A percentile compares a stretch with the other conserved stretches of the same genome.
phyloP scores from a whole-genome alignment of 2,797 vertebrate genomes.

The Periophthalmus magnuspinnatus region DNA sequence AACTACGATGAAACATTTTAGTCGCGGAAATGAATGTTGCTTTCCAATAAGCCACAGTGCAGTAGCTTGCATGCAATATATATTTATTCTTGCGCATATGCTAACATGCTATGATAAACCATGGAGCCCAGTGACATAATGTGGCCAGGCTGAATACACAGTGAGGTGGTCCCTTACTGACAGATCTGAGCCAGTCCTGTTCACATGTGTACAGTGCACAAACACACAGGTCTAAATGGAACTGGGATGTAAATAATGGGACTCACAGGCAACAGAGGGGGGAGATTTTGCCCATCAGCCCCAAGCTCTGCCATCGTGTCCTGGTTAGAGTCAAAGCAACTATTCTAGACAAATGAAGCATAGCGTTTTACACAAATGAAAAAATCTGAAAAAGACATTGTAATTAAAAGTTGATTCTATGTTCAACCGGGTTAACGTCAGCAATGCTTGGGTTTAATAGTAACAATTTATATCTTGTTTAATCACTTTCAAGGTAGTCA shows the following conservation, averaged over 20 bases:
- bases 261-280: slow-evolving; percentile 37
- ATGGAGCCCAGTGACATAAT: slow-evolving; percentile 31
- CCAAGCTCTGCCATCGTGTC: slow-evolving; percentile 25
- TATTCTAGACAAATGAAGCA: slow-evolving; percentile 14
- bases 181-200: slow-evolving; percentile 59
- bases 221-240: slow-evolving; percentile 54
- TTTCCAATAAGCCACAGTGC: not conserved
- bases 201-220: slow-evolving; percentile 35
- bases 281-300: slow-evolving; percentile 23
- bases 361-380: not conserved
- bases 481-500: too few species aligned
- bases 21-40: too few species aligned
- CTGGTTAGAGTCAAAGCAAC: slow-evolving; percentile 52
- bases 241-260: slow-evolving; percentile 59
- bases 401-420: too few species aligned
- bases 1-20: too few species aligned
- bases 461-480: too few species aligned
- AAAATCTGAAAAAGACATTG: not conserved
- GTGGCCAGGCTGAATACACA: slow-evolving; percentile 48
- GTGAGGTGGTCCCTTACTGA: slow-evolving; percentile 51
- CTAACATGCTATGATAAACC: slow-evolving; percentile 16
- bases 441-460: too few species aligned
- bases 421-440: too few species aligned
- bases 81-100: slow-evolving; percentile 1
- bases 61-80: slow-evolving; percentile 5